Evolutionary conservation across 2,797 vertebrate species (phyloP).

Genomic region (Clarias laeviceps): DNA sequence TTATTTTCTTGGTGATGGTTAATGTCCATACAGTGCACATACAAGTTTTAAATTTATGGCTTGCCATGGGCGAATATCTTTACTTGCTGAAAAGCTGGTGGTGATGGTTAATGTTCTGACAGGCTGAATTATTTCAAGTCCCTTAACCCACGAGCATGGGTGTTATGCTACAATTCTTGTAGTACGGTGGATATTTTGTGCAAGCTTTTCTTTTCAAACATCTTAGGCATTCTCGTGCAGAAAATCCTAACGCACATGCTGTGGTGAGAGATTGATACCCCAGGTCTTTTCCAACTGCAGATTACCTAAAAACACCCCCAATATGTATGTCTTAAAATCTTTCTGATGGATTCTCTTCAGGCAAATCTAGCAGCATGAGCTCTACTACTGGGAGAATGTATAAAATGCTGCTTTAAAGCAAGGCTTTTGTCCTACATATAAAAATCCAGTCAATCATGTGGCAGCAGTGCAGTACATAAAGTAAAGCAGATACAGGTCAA

Average conservation of each 20-base stretch:
- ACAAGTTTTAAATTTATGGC: background rate
- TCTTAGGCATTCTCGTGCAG: background rate
- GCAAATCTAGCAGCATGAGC: conserved; percentile 41
- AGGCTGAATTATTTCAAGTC: conserved; percentile 9
- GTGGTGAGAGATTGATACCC: conserved; percentile 9
- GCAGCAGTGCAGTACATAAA: background rate
- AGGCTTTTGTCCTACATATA: background rate
- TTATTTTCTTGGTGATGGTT: background rate
- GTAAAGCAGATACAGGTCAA: conserved; percentile 1
- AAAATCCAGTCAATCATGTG: background rate
- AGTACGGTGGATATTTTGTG: background rate
- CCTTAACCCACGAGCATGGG: background rate
- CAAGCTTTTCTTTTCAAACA: background rate
- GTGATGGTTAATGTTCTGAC: background rate
- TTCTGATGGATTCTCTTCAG: conserved; percentile 51
- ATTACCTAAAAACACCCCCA: conserved; percentile 42
- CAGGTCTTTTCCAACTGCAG: conserved; percentile 16
- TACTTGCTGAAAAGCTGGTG: background rate
- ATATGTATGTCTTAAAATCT: conserved; percentile 44
- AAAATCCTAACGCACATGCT: background rate
- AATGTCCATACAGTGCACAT: background rate
- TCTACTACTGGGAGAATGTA: conserved; percentile 6
- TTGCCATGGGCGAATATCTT: background rate
- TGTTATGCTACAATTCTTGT: background rate
- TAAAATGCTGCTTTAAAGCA: conserved; percentile 24